A percentile compares a stretch with the other conserved stretches of the same genome.
Evolutionary conservation across 2,888 invertebrate genomes (phyloP).

Genomic region (Temnothorax unifasciatus): DNA sequence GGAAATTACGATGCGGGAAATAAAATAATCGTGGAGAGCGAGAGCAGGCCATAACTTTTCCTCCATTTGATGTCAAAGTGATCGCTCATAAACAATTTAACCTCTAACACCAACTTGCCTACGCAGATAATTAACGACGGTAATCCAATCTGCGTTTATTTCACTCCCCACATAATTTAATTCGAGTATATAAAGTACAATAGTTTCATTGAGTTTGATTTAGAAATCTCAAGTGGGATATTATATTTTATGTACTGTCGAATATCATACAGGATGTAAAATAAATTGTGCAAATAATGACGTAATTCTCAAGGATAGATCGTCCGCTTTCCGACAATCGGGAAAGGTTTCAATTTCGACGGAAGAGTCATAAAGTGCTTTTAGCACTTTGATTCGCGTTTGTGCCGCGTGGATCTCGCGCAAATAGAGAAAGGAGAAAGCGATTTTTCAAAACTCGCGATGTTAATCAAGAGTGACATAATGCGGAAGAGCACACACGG

Average conservation of each 20-base stretch:
- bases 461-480: conserved; percentile 63
- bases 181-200: not conserved
- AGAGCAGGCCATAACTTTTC: conserved; percentile 37
- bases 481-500: conserved; percentile 28
- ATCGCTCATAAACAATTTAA: conserved; percentile 47
- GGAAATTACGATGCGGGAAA: conserved; percentile 32
- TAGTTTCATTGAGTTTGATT: not conserved
- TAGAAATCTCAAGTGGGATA: not conserved
- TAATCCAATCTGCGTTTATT: conserved; percentile 21
- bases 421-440: conserved; percentile 17
- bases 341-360: not conserved
- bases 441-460: conserved; percentile 25
- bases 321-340: not conserved
- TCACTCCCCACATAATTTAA: conserved; percentile 11
- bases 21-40: conserved; percentile 32
- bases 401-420: not conserved
- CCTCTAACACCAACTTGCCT: conserved; percentile 11
- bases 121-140: conserved; percentile 21
- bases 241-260: not conserved
- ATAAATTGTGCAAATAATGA: not conserved
- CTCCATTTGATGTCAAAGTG: conserved; percentile 18
- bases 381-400: not conserved
- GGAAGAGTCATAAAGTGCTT: not conserved
- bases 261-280: not conserved
- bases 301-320: not conserved